phyloP scores from a whole-genome alignment of 2,113 vertebrate species.

The Syngnathus typhle region DNA sequence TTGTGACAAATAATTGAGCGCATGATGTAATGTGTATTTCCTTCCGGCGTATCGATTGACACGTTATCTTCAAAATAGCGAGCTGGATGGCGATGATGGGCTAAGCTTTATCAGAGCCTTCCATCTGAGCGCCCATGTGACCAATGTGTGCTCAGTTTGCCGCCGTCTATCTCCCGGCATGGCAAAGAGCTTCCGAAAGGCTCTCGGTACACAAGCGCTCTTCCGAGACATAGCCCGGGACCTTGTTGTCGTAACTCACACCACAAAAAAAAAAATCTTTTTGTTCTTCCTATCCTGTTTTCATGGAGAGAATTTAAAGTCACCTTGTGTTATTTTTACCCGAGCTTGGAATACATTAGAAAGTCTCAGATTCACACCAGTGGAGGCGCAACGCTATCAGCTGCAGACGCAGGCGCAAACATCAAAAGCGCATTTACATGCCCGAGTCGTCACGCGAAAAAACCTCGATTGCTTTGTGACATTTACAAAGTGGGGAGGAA shows the following conservation, averaged over 20 bases:
- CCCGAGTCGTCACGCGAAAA: slow-evolving; percentile 56
- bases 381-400: slow-evolving; percentile 47
- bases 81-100: slow-evolving; percentile 65
- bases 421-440: slow-evolving; percentile 65
- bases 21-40: not conserved
- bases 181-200: slow-evolving; percentile 26
- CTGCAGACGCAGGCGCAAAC: slow-evolving; percentile 45
- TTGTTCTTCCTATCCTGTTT: slow-evolving; percentile 25
- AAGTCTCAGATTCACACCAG: slow-evolving; percentile 50
- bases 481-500: slow-evolving; percentile 63
- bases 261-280: slow-evolving; percentile 37
- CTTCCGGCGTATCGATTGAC: not conserved
- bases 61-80: slow-evolving; percentile 6
- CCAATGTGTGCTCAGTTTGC: slow-evolving; percentile 57
- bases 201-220: slow-evolving; percentile 36
- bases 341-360: slow-evolving; percentile 55
- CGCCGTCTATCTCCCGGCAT: slow-evolving; percentile 17
- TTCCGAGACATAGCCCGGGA: slow-evolving; percentile 42
- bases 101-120: slow-evolving; percentile 68
- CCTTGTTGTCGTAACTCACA: slow-evolving; percentile 56
- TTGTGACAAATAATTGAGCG: no score
- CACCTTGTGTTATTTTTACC: slow-evolving; percentile 69
- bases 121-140: slow-evolving; percentile 70
- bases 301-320: slow-evolving; percentile 52
- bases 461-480: slow-evolving; percentile 59